Conservation (phyloP, 2,797 vertebrate species). For the Danio jaintianensis region DNA sequence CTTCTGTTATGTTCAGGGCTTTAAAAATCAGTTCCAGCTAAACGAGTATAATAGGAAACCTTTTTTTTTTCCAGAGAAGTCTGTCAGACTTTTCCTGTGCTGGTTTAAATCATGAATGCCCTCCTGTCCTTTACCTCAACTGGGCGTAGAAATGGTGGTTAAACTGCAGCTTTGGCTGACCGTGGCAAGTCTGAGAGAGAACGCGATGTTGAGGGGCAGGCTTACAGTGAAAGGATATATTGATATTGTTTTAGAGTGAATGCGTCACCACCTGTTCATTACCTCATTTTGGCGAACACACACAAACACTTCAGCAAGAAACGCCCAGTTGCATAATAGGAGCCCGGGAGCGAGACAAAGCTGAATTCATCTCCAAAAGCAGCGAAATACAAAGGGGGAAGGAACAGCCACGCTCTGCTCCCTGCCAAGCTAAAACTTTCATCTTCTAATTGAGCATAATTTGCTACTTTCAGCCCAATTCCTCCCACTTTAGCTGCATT, state of each 20-base stretch:
- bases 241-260: conserved; percentile 46
- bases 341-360: conserved; percentile 68
- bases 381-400: conserved; percentile 44
- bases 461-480: conserved; percentile 28
- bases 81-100: conserved; percentile 27
- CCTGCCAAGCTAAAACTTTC: conserved; percentile 45
- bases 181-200: conserved; percentile 18
- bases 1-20: not conserved
- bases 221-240: conserved; percentile 46
- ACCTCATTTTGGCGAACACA: conserved; percentile 60
- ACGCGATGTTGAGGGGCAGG: conserved; percentile 2
- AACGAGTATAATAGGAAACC: conserved; percentile 23
- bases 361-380: conserved; percentile 67
- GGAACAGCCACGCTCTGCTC: conserved; percentile 9
- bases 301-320: conserved; percentile 49
- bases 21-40: not conserved
- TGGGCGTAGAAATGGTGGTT: conserved; percentile 13
- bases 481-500: conserved; percentile 38
- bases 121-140: conserved; percentile 48
- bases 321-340: conserved; percentile 67
- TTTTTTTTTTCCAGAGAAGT: conserved; percentile 23
- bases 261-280: conserved; percentile 52
- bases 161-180: conserved; percentile 43
- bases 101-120: conserved; percentile 43
- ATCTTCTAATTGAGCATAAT: conserved; percentile 47